Conservation (phyloP, 2,888 invertebrate genomes). For the Acleris laterana region DNA sequence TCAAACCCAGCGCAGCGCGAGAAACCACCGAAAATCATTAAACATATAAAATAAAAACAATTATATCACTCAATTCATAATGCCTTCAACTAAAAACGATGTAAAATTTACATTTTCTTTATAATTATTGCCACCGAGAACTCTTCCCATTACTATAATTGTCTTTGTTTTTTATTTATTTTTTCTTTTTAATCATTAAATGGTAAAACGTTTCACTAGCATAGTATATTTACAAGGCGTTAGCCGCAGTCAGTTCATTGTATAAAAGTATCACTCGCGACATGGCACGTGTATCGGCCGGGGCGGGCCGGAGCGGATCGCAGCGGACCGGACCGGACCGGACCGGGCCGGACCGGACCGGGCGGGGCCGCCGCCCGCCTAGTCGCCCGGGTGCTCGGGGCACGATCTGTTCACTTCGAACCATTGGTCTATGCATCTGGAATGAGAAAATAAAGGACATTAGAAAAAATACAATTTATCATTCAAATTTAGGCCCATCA, state of each 20-base stretch:
- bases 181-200: conserved; percentile 64
- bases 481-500: neutral
- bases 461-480: neutral
- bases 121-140: conserved; percentile 68
- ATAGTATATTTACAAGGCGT: conserved; percentile 78
- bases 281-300: conserved; percentile 57
- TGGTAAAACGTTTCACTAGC: conserved; percentile 82
- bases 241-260: conserved; percentile 75
- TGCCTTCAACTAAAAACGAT: conserved; percentile 65
- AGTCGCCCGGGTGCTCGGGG: conserved; percentile 99
- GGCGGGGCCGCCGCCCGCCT: conserved; percentile 60
- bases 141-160: conserved; percentile 66
- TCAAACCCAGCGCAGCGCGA: conserved; percentile 5
- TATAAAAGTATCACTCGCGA: conserved; percentile 79
- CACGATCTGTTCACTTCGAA: conserved; percentile 99
- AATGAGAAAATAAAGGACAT: conserved; percentile 60
- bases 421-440: conserved; percentile 99
- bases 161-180: conserved; percentile 68
- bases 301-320: conserved; percentile 14
- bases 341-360: conserved; percentile 35
- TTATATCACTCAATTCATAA: conserved; percentile 54
- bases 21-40: conserved; percentile 24
- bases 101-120: conserved; percentile 69
- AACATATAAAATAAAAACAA: conserved; percentile 60
- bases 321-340: conserved; percentile 7